Evolutionary conservation across 1,140 invertebrate genomes (phyloP).

Genomic region (Diachasma alloeum): DNA sequence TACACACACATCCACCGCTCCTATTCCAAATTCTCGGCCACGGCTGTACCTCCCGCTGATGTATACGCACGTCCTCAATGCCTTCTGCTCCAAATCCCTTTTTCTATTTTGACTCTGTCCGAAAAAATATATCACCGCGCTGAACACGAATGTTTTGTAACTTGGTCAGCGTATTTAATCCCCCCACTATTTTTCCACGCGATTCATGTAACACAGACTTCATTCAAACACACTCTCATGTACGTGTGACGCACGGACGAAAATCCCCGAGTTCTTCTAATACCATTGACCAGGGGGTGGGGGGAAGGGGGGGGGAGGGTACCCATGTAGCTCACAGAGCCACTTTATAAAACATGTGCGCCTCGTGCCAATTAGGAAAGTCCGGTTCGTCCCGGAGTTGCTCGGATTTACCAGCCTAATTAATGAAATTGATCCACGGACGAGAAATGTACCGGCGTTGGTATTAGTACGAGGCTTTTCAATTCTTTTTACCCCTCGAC

Average conservation of each 20-base stretch:
- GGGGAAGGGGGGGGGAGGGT: not conserved
- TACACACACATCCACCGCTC: no score
- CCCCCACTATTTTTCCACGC: not conserved
- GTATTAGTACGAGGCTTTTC: not conserved
- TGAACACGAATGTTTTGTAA: slow-evolving; percentile 12
- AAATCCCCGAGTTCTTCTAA: not conserved
- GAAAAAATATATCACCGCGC: slow-evolving; percentile 2
- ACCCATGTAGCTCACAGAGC: not conserved
- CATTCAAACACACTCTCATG: not conserved
- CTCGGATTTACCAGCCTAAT: slow-evolving; percentile 57
- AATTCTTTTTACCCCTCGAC: not conserved
- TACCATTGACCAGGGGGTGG: not conserved
- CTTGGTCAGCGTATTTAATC: slow-evolving; percentile 13
- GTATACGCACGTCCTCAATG: not conserved
- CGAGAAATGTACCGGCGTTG: not conserved
- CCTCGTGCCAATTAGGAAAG: slow-evolving; percentile 11
- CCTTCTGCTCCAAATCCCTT: not conserved
- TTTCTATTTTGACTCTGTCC: not conserved
- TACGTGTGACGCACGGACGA: not conserved
- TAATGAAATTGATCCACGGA: slow-evolving; percentile 57
- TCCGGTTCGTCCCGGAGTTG: slow-evolving; percentile 20
- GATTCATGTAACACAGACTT: not conserved
- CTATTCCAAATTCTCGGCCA: no score
- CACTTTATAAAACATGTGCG: slow-evolving; percentile 1
- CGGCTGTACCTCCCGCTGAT: no score